phyloP scores from a whole-genome alignment of 2,113 vertebrate genomes.

The Ophiodon elongatus region DNA sequence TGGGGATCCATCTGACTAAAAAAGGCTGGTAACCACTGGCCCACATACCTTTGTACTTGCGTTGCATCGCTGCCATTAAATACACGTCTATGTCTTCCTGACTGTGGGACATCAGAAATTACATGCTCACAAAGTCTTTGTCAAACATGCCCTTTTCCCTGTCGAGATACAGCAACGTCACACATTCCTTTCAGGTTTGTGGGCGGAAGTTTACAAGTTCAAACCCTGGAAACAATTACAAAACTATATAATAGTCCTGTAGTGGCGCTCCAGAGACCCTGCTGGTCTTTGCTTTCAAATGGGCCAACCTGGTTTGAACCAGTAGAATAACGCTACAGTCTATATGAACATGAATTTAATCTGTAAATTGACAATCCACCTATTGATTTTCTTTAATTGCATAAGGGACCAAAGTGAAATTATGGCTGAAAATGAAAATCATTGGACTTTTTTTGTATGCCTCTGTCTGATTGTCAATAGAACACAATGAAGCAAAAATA shows the following conservation, averaged over 20 bases:
- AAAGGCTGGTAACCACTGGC: not conserved
- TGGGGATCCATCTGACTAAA: not conserved
- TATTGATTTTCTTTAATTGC: too few species aligned
- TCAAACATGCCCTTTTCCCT: not conserved
- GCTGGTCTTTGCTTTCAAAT: not conserved
- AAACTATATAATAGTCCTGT: not conserved
- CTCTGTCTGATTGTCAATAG: not conserved
- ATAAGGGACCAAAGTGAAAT: not conserved
- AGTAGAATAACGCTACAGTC: not conserved
- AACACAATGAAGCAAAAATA: not conserved
- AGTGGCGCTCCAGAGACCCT: not conserved
- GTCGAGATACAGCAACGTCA: not conserved
- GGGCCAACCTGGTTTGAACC: not conserved
- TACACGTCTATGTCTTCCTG: conserved; percentile 50
- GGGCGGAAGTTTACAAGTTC: conserved; percentile 5
- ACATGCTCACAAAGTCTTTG: not conserved
- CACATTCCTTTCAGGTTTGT: not conserved
- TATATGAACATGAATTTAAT: not conserved
- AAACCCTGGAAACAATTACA: not conserved
- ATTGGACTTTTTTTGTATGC: not conserved
- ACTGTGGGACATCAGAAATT: conserved; percentile 4
- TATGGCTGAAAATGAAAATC: not conserved
- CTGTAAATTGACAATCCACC: not conserved
- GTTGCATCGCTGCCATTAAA: conserved; percentile 25
- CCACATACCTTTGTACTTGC: not conserved